These are phyloP conservation scores for Berghia stephanieae DNA, from an alignment of 1,140 invertebrate genomes.

Conservation along the genomic window DNA sequence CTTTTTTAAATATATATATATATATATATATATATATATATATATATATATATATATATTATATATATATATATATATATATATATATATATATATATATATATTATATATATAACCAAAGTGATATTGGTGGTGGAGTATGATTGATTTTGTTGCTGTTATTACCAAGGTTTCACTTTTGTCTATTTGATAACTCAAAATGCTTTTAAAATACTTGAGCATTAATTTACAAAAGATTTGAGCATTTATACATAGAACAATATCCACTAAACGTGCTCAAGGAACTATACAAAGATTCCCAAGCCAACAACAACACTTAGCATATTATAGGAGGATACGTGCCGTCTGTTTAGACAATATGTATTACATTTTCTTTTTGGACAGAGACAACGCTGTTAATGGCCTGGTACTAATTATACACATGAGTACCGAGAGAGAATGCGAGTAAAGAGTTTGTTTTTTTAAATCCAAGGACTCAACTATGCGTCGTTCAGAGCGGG, in stretches of 20 bases:
- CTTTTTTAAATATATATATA: neutral
- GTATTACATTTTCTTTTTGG: no score
- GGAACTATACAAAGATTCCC: no score
- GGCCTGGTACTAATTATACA: no score
- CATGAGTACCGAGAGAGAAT: no score
- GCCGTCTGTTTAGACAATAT: no score
- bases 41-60: conserved; percentile 3
- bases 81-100: conserved; percentile 4
- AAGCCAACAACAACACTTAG: no score
- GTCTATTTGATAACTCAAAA: neutral
- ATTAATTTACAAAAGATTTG: neutral
- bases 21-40: conserved; percentile 1
- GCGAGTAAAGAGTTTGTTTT: no score
- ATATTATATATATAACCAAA: neutral
- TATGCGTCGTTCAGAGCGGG: no score
- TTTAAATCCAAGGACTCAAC: no score
- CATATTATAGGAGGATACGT: no score
- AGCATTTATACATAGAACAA: neutral
- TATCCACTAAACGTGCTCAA: neutral
- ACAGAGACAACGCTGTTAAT: no score
- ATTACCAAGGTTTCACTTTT: neutral
- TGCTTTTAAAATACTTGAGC: neutral
- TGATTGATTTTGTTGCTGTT: neutral
- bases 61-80: neutral
- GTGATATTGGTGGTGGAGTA: neutral